These are phyloP conservation scores for Xenopus petersii DNA, from an alignment of 2,797 vertebrate genomes.

Conservation along the genomic window DNA sequence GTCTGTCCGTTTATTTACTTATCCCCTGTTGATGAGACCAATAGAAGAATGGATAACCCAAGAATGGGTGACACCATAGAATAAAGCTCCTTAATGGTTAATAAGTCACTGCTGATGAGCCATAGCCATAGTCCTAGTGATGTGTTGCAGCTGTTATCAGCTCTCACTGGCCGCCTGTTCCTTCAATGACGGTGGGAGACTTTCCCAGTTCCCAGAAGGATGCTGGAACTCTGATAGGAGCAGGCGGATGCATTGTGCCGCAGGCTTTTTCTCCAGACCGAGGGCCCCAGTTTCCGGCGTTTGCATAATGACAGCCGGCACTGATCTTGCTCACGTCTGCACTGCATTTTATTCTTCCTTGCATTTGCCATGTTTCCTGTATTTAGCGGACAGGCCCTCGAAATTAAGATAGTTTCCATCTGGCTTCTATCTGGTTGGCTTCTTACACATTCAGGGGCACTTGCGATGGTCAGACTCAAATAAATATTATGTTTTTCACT, in stretches of 20 bases:
- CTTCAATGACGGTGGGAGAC: not conserved
- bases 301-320: constrained; percentile 4
- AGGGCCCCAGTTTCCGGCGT: constrained; percentile 9
- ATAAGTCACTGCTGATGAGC: not conserved
- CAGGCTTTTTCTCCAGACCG: not conserved
- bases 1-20: too few species aligned
- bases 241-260: not conserved
- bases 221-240: not conserved
- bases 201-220: constrained; percentile 10
- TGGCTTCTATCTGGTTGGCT: too few species aligned
- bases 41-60: too few species aligned
- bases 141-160: constrained; percentile 4
- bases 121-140: not conserved
- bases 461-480: too few species aligned
- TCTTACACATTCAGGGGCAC: too few species aligned
- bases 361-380: not conserved
- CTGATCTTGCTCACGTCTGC: constrained; percentile 9
- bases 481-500: too few species aligned
- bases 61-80: too few species aligned
- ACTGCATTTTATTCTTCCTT: constrained; percentile 5
- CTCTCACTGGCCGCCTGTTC: not conserved
- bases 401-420: too few species aligned
- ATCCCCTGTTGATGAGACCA: too few species aligned
- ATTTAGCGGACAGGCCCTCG: too few species aligned
- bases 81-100: not conserved